These are phyloP conservation scores for Pterocles burchelli DNA, from an alignment of 2,113 vertebrate species.

Conservation along the genomic window DNA sequence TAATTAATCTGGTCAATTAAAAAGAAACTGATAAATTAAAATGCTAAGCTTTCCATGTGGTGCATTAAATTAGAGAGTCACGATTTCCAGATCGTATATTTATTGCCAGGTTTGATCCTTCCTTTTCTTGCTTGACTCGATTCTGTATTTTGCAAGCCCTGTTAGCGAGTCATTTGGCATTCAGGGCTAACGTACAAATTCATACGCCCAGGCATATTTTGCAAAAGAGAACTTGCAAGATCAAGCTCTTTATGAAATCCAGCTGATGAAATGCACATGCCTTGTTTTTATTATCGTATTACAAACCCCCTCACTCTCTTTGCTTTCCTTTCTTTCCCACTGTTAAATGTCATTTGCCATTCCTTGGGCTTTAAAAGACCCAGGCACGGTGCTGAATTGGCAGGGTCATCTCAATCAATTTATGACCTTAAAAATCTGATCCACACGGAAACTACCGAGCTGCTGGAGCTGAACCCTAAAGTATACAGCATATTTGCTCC, in stretches of 20 bases:
- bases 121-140: background rate
- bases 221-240: background rate
- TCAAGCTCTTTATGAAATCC: constrained; percentile 8
- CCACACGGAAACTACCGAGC: constrained; percentile 15
- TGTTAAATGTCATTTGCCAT: constrained; percentile 34
- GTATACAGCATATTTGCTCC: constrained; percentile 61
- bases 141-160: constrained; percentile 18
- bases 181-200: background rate
- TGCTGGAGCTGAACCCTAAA: constrained; percentile 67
- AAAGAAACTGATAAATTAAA: constrained; percentile 78
- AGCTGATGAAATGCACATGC: background rate
- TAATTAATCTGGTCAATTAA: constrained; percentile 83
- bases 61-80: constrained; percentile 37
- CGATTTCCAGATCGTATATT: constrained; percentile 2
- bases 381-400: constrained; percentile 1
- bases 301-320: background rate
- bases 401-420: constrained; percentile 71
- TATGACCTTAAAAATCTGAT: constrained; percentile 71
- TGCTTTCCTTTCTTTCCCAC: background rate
- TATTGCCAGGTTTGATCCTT: constrained; percentile 19
- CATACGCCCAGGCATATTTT: background rate
- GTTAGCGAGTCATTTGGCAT: fast-evolving
- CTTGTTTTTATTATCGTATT: background rate
- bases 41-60: constrained; percentile 56
- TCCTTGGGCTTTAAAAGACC: constrained; percentile 30